Base-by-base conservation (phyloP, 2,113 vertebrate genomes). In the Sphaerodactylus townsendi region DNA sequence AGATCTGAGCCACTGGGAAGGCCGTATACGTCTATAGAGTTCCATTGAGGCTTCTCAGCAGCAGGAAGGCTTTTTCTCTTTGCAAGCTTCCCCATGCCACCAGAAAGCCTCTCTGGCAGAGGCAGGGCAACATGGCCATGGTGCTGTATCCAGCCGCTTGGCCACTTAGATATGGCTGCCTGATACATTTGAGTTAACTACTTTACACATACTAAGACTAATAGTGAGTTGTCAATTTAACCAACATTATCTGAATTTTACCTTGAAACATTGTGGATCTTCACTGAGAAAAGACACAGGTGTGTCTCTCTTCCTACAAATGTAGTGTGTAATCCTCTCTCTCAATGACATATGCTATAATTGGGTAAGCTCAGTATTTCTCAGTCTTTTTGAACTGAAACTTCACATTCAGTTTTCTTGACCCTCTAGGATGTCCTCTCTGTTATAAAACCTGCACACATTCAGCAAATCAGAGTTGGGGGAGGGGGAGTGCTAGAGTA, bases 181-280 rank as follows among this genome's bases (percentile, higher is more conserved):
- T 71, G 28, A 74, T 79, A 1, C 81, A 84, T 71, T 75, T 66
- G 53, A 81, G 82, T 84, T 89, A 82, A 89, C 93, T 87, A 68
- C 69, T 93, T 89, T 86, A 81, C 72, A 85, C 85, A 85, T 83
- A 84, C 70, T 86, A 93, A 88, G 82, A 59, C 78, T 87, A 83
- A 66, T 89, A 88, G 91, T 9, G 33, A 86, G 64, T 87, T 83
- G 86, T 77, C 62, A 41, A 69, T 92, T 85, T 89, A 91, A 90
- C 85, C 84, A 92, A 89, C 65, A 53, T 71, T 48, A 66, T 73
- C 25, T 56, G 21, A 81, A 85, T 83, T 87, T 87, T 78, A 86
- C 84, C 89, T 84, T 84, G 71, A 83, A 86, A 70, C 71, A 65
- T 79, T 73, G 83, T 6, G 44, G 92, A 83, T 92, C 46, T 83